phyloP scores from a whole-genome alignment of 2,113 vertebrate genomes.

The Rhinichthys klamathensis region DNA sequence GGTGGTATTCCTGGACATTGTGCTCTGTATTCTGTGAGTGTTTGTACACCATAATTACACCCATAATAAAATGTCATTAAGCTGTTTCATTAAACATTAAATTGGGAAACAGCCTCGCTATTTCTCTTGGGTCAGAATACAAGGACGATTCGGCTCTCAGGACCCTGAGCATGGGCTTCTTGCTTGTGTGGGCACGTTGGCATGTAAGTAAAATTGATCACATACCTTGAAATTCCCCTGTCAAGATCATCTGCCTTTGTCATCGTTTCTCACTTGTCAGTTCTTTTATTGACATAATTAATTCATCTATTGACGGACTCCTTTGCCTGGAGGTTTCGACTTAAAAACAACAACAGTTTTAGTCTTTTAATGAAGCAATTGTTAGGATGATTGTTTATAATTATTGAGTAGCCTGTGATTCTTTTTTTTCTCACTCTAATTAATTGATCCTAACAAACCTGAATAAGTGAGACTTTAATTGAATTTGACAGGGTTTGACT shows the following conservation, averaged over 20 bases:
- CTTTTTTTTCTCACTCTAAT: slow-evolving; percentile 72
- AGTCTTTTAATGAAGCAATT: slow-evolving; percentile 82
- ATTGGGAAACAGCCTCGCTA: background rate
- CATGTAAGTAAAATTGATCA: slow-evolving; percentile 51
- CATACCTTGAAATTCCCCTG: slow-evolving; percentile 34
- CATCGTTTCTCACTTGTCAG: slow-evolving; percentile 54
- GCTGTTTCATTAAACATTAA: slow-evolving; percentile 35
- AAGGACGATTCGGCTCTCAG: slow-evolving; percentile 19
- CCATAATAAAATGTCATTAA: slow-evolving; percentile 26
- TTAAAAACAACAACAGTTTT: slow-evolving; percentile 61
- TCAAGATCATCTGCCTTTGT: slow-evolving; percentile 41
- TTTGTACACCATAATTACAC: slow-evolving; percentile 18
- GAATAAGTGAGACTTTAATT: slow-evolving; percentile 88
- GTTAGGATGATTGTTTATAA: slow-evolving; percentile 81
- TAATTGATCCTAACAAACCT: slow-evolving; percentile 85
- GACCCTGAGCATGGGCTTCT: background rate
- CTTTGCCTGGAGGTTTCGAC: slow-evolving; percentile 54
- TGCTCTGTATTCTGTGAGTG: slow-evolving; percentile 1
- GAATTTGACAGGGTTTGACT: slow-evolving; percentile 78
- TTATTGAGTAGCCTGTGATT: slow-evolving; percentile 83
- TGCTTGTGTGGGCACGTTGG: slow-evolving; percentile 18
- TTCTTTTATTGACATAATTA: slow-evolving; percentile 62
- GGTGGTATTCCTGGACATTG: background rate
- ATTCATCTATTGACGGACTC: slow-evolving; percentile 64
- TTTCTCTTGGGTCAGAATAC: slow-evolving; percentile 13